Evolutionary conservation across 2,113 vertebrate genomes (phyloP).

Genomic region (Regulus satrapa): DNA sequence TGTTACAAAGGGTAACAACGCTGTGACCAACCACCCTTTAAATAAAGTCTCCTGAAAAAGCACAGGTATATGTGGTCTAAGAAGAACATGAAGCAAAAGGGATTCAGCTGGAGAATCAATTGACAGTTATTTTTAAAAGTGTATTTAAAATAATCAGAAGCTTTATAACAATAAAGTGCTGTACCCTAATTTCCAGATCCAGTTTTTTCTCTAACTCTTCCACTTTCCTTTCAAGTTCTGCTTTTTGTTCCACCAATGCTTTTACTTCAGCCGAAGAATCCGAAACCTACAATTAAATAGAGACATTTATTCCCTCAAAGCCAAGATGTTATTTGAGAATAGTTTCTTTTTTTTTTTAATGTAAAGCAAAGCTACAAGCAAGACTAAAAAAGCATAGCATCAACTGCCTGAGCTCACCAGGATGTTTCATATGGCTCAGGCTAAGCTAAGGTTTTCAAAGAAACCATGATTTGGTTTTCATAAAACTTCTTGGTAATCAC

Average conservation of each 20-base stretch:
- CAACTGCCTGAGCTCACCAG: background rate
- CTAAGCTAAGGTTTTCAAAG: conserved; percentile 8
- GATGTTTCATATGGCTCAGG: background rate
- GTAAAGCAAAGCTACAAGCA: background rate
- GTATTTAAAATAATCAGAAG: background rate
- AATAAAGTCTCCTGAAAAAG: background rate
- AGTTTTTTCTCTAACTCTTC: conserved; percentile 80
- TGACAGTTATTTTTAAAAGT: background rate
- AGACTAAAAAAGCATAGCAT: background rate
- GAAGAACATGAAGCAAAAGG: background rate
- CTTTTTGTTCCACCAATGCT: conserved; percentile 83
- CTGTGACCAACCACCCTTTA: background rate
- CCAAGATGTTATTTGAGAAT: background rate
- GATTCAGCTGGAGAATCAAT: background rate
- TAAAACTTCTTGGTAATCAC: background rate
- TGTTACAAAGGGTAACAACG: background rate
- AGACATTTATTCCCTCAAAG: background rate
- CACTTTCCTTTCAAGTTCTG: conserved; percentile 81
- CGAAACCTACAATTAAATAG: conserved; percentile 68
- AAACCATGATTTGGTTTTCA: background rate
- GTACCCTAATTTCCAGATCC: conserved; percentile 83
- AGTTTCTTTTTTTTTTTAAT: background rate
- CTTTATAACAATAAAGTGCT: background rate
- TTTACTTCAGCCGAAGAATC: conserved; percentile 80
- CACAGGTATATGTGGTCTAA: background rate